Evolutionary conservation across 2,888 invertebrate genomes (phyloP), one percentile per base, ranked within the genome.

Genomic region (Parnassius glacialis): DNA sequence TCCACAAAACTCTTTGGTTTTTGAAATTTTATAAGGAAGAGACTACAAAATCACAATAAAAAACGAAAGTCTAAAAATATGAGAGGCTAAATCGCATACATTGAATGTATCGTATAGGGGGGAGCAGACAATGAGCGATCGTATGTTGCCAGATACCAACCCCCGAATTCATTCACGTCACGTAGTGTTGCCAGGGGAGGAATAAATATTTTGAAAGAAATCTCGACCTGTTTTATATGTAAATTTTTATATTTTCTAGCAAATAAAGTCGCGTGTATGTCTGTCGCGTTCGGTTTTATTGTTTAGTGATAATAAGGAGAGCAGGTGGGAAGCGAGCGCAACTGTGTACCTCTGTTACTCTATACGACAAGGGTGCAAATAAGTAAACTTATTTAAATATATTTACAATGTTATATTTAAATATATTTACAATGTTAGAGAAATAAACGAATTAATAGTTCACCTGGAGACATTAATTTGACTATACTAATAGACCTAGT

Each of bases 181-280:
- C 89, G 88, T 87, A 85, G 79, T 78, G 84, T 81, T 84, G 80
- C 83, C 87, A 81, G 75, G 89, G 87, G 88, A 87, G 81, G 78
- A 75, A 88, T 87, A 88, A 86, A 88, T 86, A 84, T 87, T 69
- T 79, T 78, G 76, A 74, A 75, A 74, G 71, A 83, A 85, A 83
- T 82, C 81, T 80, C 80, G 79, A 79, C 78, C 80, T 80, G 78
- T 75, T 87, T 79, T 84, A 78, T 87, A 90, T 89, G 89, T 79
- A 83, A 88, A 88, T 89, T 87, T 86, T 86, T 81, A 85, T 84
- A 83, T 83, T 84, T 85, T 80, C 77, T 73, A 77, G 77, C 76
- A 77, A 76, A 79, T 68, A 63, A 20, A 52, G 55, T 52, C n/a
- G 59, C 64, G 67, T 70, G 76, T 72, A 71, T 76, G 75, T 74